Percentiles rank a stretch among this genome's conserved stretches.
These are phyloP conservation scores for Malthinus seriepunctatus DNA, from an alignment of 2,888 invertebrate species.

Conservation along the genomic window DNA sequence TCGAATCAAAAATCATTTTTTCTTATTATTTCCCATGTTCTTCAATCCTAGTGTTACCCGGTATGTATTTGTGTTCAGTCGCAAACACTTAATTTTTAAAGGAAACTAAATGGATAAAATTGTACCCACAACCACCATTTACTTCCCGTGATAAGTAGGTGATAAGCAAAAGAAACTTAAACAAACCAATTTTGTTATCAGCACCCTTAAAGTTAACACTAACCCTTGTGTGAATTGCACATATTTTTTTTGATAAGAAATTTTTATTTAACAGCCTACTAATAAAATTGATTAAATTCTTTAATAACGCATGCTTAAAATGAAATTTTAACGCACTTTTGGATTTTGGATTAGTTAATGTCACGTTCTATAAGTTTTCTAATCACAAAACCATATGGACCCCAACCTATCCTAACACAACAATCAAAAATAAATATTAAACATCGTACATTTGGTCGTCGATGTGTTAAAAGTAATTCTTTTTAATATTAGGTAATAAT, in stretches of 20 bases:
- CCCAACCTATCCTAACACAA: conserved; percentile 40
- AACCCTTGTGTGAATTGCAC: conserved; percentile 21
- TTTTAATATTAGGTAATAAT: no score
- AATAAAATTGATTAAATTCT: neutral
- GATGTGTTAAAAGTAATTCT: neutral
- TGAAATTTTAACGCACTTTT: neutral
- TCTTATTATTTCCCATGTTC: no score
- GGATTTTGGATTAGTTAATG: neutral
- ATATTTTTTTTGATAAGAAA: neutral
- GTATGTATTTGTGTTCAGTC: conserved; percentile 1
- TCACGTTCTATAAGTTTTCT: neutral
- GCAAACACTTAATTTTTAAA: conserved; percentile 14
- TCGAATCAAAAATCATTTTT: no score
- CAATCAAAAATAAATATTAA: conserved; percentile 35
- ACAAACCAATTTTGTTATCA: conserved; percentile 27
- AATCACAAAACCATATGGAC: conserved; percentile 29
- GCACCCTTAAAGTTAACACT: conserved; percentile 16
- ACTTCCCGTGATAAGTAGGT: conserved; percentile 28
- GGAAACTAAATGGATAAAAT: conserved; percentile 22
- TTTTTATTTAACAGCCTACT: neutral
- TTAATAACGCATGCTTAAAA: neutral
- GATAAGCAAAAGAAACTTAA: conserved; percentile 23
- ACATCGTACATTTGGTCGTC: neutral
- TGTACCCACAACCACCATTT: conserved; percentile 20
- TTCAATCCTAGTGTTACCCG: no score